These are phyloP conservation scores for Lochmaea capreae DNA, from an alignment of 2,888 invertebrate species.

Conservation along the genomic window DNA sequence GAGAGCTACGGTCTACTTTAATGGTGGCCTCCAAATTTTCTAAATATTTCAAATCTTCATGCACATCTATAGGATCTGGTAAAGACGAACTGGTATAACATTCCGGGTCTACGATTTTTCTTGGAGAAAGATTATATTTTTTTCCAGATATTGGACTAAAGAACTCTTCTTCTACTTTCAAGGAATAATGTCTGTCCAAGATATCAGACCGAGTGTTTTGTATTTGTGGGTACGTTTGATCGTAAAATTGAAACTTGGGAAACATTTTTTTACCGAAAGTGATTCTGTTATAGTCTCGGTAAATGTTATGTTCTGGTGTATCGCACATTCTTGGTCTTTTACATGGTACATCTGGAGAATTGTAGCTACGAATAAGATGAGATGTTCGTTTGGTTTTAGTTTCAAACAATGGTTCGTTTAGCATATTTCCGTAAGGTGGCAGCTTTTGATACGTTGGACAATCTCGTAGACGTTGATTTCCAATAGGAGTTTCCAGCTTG, in stretches of 20 bases:
- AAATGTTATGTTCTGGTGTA: background rate
- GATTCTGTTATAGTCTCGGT: background rate
- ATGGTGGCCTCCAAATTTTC: constrained; percentile 36
- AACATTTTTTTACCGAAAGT: constrained; percentile 34
- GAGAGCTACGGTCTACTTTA: constrained; percentile 38
- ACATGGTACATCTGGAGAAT: background rate
- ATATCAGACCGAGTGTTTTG: constrained; percentile 38
- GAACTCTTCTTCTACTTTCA: constrained; percentile 38
- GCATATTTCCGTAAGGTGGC: background rate
- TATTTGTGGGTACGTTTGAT: constrained; percentile 45
- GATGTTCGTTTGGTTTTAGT: background rate
- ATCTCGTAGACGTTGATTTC: background rate
- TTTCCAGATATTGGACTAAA: constrained; percentile 45
- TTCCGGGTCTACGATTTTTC: constrained; percentile 21
- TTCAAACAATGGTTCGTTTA: background rate
- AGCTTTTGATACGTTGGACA: background rate
- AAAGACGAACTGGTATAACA: constrained; percentile 24
- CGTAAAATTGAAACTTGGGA: constrained; percentile 46
- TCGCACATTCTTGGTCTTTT: constrained; percentile 1
- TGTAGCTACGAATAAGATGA: background rate
- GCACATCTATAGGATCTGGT: constrained; percentile 45
- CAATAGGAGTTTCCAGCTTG: no score
- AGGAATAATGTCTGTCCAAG: constrained; percentile 37
- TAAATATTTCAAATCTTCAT: constrained; percentile 44
- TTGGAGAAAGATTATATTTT: constrained; percentile 40